Evolutionary conservation across 2,113 vertebrate genomes (phyloP), one percentile per base, ranked within the genome.

Genomic region (Puma concolor): DNA sequence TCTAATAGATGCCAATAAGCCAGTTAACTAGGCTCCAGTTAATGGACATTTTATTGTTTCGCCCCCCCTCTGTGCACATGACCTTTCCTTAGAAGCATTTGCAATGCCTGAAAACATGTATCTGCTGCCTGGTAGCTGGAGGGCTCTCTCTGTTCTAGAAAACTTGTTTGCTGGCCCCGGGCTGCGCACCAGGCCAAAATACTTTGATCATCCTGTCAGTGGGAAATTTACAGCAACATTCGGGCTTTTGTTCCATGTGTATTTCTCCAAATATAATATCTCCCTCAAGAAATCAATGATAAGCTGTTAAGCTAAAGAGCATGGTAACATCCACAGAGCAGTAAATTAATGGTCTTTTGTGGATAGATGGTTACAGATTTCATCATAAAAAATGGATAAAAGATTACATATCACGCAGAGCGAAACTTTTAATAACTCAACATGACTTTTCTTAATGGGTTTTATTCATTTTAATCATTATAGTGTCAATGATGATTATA

Each of bases 381-480:
- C 99, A 99, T 99, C 99, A 99, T 99, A 99, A 99, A 99, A 99
- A 99, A 99, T 99, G 98, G 98, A 98, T 99, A 99, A 99, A 99
- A 99, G 99, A 99, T 99, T 99, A 99, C 98, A 98, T 99, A 99
- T 98, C 98, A 98, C 93, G 88, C 98, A 98, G 99, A 99, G 99
- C 98, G 99, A 99, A 99, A 99, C 99, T 99, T 99, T 99, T 99
- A 99, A 99, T 99, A 99, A 99, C 98, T 98, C 98, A 99, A 99
- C 99, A 99, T 99, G 99, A 99, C 99, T 99, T 99, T 99, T 99
- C 99, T 99, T 99, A 99, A 99, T 99, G 99, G 99, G 99, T 99
- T 99, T 99, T 99, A 99, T 99, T 99, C 99, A 99, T 99, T 99
- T 99, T 99, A 99, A 99, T 99, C 99, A 99, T 99, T 99, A 99